These are phyloP conservation scores for Falco columbarius DNA, from an alignment of 2,797 vertebrate species.

Conservation along the genomic window DNA sequence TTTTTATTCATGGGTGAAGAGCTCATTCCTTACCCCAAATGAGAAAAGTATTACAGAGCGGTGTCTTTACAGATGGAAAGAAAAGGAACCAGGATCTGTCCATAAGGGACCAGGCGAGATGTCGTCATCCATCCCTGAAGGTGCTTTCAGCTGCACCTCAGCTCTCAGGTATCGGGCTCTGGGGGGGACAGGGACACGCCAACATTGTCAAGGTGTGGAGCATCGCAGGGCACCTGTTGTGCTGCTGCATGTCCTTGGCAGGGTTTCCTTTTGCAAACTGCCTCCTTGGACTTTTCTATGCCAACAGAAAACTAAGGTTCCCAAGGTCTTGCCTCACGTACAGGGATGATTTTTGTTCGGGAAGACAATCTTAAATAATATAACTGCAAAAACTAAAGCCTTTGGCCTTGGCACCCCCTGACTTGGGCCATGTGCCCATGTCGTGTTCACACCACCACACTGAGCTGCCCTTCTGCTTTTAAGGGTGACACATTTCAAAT, in stretches of 20 bases:
- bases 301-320: not conserved
- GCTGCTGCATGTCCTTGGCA: not conserved
- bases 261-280: not conserved
- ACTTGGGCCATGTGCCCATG: not conserved
- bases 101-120: not conserved
- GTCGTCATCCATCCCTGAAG: not conserved
- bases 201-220: not conserved
- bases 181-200: rapidly evolving
- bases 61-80: not conserved
- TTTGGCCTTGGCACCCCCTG: not conserved
- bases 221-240: rapidly evolving
- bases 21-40: not conserved
- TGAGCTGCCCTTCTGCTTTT: not conserved
- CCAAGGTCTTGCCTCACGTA: rapidly evolving
- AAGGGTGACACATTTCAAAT: not conserved
- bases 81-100: not conserved
- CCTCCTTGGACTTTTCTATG: not conserved
- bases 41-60: not conserved
- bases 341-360: not conserved
- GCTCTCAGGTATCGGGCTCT: not conserved
- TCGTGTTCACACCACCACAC: not conserved
- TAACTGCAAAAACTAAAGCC: not conserved
- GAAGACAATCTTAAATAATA: not conserved
- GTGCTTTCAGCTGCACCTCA: not conserved
- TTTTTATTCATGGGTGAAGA: not conserved